Evolutionary conservation across 2,797 vertebrate species (phyloP), one percentile per base, ranked within the genome.

Genomic region (Enteromius unitaeniatus): DNA sequence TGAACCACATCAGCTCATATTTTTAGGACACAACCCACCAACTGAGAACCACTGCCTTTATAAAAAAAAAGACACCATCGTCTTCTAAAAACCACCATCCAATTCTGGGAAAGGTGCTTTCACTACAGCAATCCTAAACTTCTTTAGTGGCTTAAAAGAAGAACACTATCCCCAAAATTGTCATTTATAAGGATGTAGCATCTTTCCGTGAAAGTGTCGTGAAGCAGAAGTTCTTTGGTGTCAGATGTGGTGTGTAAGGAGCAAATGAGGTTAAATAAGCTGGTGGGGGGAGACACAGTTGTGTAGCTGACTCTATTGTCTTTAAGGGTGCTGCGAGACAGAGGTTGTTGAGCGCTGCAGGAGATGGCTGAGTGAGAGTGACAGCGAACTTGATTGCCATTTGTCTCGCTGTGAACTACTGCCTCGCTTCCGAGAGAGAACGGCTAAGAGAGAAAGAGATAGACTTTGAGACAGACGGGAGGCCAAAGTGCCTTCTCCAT

Each of bases 341-440:
- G 60, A 78, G 51, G 85, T 64, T 75, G 77, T 74, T 60, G 85
- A 76, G 81, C 62, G 42, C 85, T 80, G 64, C 47, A 85, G 84
- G 84, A 83, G 76, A 64, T 13, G 72, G 40, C 47, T 79, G 85
- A 86, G 82, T 23, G 79, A 88, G 89, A 88, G 42, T 79, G 86
- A 87, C 85, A 86, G 87, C 81, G 40, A 64, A 79, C 81, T 74
- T 31, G 89, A 92, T 89, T 89, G 91, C 89, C 89, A 88, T 91
- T 92, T 92, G 84, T 87, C 84, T 87, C 62, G 28, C 77, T 34
- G 81, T 78, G 84, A 78, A 89, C 88, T 85, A 79, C 78, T 68
- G 87, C 89, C 87, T 86, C 90, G 86, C 89, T 89, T 89, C 88
- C 2, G 34, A 79, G 78, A 55, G 62, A 84, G 47, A 80, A 17